A percentile compares a stretch with the other conserved stretches of the same genome.
Conservation (phyloP, 2,888 invertebrate species). For the Homarus gammarus region DNA sequence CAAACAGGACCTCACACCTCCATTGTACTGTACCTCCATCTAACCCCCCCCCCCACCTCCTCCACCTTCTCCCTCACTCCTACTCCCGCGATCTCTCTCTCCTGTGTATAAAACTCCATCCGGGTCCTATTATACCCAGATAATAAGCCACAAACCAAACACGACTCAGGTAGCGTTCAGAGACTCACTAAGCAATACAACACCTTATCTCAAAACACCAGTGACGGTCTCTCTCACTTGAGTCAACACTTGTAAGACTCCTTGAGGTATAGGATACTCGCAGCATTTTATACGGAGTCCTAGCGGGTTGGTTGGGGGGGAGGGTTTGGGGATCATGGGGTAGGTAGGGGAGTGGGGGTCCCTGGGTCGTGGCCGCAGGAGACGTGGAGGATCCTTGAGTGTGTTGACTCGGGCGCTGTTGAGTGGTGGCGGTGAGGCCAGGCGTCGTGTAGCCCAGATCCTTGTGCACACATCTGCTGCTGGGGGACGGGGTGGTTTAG, state of each 20-base stretch:
- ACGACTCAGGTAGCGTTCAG: not conserved
- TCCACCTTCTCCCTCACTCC: no score
- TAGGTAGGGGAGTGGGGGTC: no score
- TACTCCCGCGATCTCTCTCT: no score
- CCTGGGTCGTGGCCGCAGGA: slow-evolving; percentile 46
- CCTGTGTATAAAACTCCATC: not conserved
- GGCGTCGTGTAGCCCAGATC: slow-evolving; percentile 37
- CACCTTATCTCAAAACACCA: slow-evolving; percentile 43
- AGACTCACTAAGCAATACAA: slow-evolving; percentile 13
- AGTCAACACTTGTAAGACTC: slow-evolving; percentile 47
- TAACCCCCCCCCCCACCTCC: not conserved
- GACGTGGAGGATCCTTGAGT: slow-evolving; percentile 64
- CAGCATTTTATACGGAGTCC: slow-evolving; percentile 34
- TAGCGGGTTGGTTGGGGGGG: not conserved
- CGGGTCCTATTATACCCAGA: slow-evolving; percentile 13
- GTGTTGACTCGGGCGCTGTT: slow-evolving; percentile 49
- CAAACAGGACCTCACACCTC: no score
- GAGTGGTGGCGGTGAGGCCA: slow-evolving; percentile 60
- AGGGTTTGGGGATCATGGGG: no score
- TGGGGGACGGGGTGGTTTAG: not conserved
- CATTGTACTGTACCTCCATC: slow-evolving; percentile 1
- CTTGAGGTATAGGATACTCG: slow-evolving; percentile 51
- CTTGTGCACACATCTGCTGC: slow-evolving; percentile 26
- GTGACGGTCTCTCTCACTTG: slow-evolving; percentile 39
- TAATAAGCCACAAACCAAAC: slow-evolving; percentile 31